Evolutionary conservation across 2,888 invertebrate genomes (phyloP).

Genomic region (Tenthredo mesomela): DNA sequence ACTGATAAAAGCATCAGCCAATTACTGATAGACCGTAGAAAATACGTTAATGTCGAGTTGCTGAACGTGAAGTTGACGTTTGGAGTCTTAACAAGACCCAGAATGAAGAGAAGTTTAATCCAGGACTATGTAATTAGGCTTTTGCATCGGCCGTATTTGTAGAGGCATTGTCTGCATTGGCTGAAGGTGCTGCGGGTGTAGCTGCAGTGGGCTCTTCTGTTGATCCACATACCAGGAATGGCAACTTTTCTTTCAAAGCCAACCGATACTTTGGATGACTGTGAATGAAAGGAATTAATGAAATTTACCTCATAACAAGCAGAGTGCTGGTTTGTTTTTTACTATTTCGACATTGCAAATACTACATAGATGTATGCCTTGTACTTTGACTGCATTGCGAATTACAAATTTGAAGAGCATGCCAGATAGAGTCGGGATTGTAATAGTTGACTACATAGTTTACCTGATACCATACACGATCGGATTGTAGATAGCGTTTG

Average conservation of each 20-base stretch:
- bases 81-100: background rate
- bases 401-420: background rate
- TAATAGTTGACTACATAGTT: conserved; percentile 42
- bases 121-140: conserved; percentile 51
- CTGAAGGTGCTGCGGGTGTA: conserved; percentile 80
- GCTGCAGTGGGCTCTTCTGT: conserved; percentile 82
- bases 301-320: background rate
- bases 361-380: background rate
- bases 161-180: conserved; percentile 61
- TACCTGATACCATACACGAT: conserved; percentile 81
- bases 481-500: conserved; percentile 80
- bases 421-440: background rate
- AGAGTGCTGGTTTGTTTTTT: background rate
- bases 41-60: background rate
- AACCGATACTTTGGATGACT: conserved; percentile 90
- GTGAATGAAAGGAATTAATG: conserved; percentile 69
- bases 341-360: background rate
- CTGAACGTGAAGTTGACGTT: background rate
- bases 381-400: background rate
- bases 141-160: conserved; percentile 55
- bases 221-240: conserved; percentile 85
- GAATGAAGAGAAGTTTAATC: background rate
- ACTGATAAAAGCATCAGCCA: background rate
- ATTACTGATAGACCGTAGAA: conserved; percentile 4
- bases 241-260: conserved; percentile 88